A percentile compares a stretch with the other conserved stretches of the same genome.
Conservation (phyloP, 2,797 vertebrate genomes). For the Cyclopterus lumpus region DNA sequence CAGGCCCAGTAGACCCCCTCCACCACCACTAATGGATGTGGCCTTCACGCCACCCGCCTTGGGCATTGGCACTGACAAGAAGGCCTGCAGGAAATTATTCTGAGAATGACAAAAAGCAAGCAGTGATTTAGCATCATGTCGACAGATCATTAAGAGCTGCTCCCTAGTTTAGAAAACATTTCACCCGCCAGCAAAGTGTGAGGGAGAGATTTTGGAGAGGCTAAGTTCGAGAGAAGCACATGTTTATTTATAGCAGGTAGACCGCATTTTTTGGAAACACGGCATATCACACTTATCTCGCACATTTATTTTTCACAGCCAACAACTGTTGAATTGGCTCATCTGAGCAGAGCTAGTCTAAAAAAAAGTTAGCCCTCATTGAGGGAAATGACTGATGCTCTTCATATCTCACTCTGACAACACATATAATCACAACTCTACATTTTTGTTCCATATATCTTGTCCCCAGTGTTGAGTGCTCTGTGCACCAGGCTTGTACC, state of each 20-base stretch:
- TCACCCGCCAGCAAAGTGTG: background rate
- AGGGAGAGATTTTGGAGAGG: constrained; percentile 11
- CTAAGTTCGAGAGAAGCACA: background rate
- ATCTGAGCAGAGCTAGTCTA: background rate
- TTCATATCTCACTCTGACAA: background rate
- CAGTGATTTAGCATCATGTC: constrained; percentile 1
- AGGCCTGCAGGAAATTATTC: constrained; percentile 96
- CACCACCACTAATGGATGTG: constrained; percentile 23
- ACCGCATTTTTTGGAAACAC: background rate
- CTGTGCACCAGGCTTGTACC: constrained; percentile 72
- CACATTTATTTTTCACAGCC: constrained; percentile 7
- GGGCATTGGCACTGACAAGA: constrained; percentile 85
- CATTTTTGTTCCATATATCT: background rate
- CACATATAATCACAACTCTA: background rate
- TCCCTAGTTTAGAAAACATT: background rate
- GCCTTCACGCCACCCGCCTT: constrained; percentile 81
- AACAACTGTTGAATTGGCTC: background rate
- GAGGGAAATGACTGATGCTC: background rate
- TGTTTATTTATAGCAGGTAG: background rate
- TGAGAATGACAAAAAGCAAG: constrained; percentile 68
- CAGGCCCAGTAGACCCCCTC: constrained; percentile 69
- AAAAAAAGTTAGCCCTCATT: background rate
- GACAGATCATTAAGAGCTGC: constrained; percentile 7
- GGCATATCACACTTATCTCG: constrained; percentile 9
- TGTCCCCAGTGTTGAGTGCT: background rate